Base-by-base conservation (phyloP, 2,888 invertebrate genomes). In the Caenorhabditis wallacei region DNA sequence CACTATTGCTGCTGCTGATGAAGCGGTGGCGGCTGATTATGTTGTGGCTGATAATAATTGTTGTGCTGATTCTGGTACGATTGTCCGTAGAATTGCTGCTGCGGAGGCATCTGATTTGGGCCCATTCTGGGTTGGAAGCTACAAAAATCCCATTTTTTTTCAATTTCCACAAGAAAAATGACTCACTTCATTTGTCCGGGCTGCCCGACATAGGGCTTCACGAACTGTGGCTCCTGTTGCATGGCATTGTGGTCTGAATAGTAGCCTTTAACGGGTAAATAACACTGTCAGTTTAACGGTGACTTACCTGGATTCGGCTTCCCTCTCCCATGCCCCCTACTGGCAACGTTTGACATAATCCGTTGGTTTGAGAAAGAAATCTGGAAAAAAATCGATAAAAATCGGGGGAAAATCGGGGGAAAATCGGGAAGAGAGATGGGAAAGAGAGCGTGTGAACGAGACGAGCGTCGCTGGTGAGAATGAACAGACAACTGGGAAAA, bases 301-400 rank as follows among this genome's bases (percentile, higher is more conserved):
- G 48, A 30, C 30, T 53, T 56, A 82, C 82, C 78, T 61, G 43
- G 68, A 56, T 56, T 66, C n/a, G 79, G 79, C 70, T 83, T 83
- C 54, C 79, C 83, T 75, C 83, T 83, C 30, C 72, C 72, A 64
- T 46, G 61, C 74, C 79, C 83, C 79, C 83, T 83, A 69, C 64
- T 66, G 37, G 56, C 72, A 74, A 63, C 61, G 72, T 79, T 72
- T 75, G 83, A 79, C 83, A 83, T 83, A 80, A 76, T 78, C 68
- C 46, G 66, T 80, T 37, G 54, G 79, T 79, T 83, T 83, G 79
- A 80, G 79, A 53, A 71, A 40, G 43, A 18, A 30, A 63, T 43
- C 1, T 18, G 40, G 24, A 24, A 40, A n/a, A 24, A 16, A 24
- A 22, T 16, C 16, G 20, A 20, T 40, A 48, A n/a, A 26, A 63